Percentiles rank a stretch among this genome's conserved stretches.
These are phyloP conservation scores for Trachelus troglodyta DNA, from an alignment of 2,888 invertebrate species.

Conservation along the genomic window DNA sequence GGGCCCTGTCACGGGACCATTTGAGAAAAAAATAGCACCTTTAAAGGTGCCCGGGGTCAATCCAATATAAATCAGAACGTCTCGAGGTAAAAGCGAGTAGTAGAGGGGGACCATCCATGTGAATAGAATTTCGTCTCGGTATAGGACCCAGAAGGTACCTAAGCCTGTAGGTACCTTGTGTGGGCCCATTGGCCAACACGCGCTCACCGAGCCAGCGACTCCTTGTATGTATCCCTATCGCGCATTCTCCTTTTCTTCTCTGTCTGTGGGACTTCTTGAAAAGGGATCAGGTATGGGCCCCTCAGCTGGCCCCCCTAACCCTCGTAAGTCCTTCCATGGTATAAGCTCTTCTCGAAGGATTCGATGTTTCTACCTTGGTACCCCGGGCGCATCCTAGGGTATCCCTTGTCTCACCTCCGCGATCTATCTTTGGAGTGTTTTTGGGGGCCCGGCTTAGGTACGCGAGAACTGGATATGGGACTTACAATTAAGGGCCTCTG, in stretches of 20 bases:
- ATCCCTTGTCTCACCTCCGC: slow-evolving; percentile 6
- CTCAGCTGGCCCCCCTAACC: slow-evolving; percentile 16
- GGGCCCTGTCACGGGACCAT: slow-evolving; percentile 39
- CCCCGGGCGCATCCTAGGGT: neutral
- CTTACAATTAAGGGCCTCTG: too few relatives aligned
- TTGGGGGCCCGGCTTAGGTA: slow-evolving; percentile 2
- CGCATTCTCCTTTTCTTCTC: slow-evolving; percentile 37
- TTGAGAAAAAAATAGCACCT: slow-evolving; percentile 47
- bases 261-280: slow-evolving; percentile 30
- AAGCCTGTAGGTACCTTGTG: too few relatives aligned
- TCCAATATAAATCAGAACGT: slow-evolving; percentile 60
- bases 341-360: slow-evolving; percentile 8
- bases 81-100: slow-evolving; percentile 27
- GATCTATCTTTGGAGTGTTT: slow-evolving; percentile 4
- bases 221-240: slow-evolving; percentile 34
- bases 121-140: slow-evolving; percentile 19
- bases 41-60: slow-evolving; percentile 56
- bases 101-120: slow-evolving; percentile 14
- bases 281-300: slow-evolving; percentile 42
- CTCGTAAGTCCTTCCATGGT: neutral
- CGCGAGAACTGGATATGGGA: slow-evolving; percentile 15
- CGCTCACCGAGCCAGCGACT: slow-evolving; percentile 21
- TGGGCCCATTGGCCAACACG: too few relatives aligned
- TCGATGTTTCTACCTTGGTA: slow-evolving; percentile 8
- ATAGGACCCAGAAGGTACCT: too few relatives aligned